A percentile compares a stretch with the other conserved stretches of the same genome.
Evolutionary conservation across 2,888 invertebrate genomes (phyloP).

Genomic region (Drosophila sordidapex): DNA sequence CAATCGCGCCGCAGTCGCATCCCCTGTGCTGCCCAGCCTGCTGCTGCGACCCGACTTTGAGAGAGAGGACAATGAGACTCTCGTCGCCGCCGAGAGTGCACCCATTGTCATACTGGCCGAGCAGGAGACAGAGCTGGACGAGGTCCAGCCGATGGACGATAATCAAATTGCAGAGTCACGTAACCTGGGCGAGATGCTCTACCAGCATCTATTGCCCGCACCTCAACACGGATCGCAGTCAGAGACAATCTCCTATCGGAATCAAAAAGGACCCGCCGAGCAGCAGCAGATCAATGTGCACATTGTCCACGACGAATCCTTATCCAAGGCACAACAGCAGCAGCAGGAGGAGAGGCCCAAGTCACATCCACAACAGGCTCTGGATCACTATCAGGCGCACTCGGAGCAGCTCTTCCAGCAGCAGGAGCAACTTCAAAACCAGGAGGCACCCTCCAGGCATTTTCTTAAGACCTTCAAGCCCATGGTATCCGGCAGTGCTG

Average conservation of each 20-base stretch:
- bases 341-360: constrained; percentile 4
- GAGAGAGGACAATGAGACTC: constrained; percentile 59
- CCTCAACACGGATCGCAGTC: constrained; percentile 17
- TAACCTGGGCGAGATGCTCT: constrained; percentile 67
- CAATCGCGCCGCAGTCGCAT: constrained; percentile 85
- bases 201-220: constrained; percentile 58
- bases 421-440: constrained; percentile 8
- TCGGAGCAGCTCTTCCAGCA: constrained; percentile 66
- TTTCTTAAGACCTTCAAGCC: constrained; percentile 83
- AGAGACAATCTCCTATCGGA: constrained; percentile 31
- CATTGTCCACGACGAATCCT: constrained; percentile 68
- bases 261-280: constrained; percentile 60
- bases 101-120: constrained; percentile 86
- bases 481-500: constrained; percentile 51
- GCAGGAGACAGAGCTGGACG: constrained; percentile 85
- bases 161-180: constrained; percentile 85
- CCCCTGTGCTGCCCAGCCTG: constrained; percentile 77
- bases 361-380: constrained; percentile 41
- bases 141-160: constrained; percentile 83
- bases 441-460: constrained; percentile 82
- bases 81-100: constrained; percentile 71
- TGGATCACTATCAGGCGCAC: constrained; percentile 74
- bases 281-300: constrained; percentile 80
- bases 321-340: constrained; percentile 36
- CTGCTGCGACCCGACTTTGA: constrained; percentile 60